Evolutionary conservation across 2,888 invertebrate species (phyloP).

Genomic region (Euplexia lucipara): DNA sequence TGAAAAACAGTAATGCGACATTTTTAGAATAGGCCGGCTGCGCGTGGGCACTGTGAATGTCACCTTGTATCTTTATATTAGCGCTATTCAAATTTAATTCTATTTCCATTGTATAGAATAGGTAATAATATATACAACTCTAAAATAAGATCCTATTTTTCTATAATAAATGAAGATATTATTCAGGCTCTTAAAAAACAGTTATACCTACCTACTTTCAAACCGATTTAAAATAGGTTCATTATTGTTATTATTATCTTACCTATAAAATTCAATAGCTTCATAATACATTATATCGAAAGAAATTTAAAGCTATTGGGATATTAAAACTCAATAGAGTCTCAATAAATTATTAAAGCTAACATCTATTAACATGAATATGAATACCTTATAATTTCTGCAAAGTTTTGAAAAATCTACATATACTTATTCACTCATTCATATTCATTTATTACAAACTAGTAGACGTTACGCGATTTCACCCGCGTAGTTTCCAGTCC

Average conservation of each 20-base stretch:
- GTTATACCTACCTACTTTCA: constrained; percentile 27
- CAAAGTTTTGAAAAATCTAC: not conserved
- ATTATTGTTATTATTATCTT: constrained; percentile 24
- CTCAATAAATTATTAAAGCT: constrained; percentile 6
- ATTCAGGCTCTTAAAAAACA: constrained; percentile 11
- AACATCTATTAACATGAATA: not conserved
- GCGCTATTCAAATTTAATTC: constrained; percentile 20
- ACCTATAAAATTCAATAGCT: constrained; percentile 13
- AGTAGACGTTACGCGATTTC: too few species aligned
- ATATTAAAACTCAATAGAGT: constrained; percentile 12
- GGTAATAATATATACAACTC: not conserved
- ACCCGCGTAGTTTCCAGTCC: too few species aligned
- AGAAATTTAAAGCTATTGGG: not conserved
- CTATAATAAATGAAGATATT: constrained; percentile 26
- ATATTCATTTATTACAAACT: too few species aligned
- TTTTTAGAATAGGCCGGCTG: constrained; percentile 2
- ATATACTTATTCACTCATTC: too few species aligned
- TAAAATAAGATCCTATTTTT: not conserved
- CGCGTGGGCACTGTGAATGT: constrained; percentile 31
- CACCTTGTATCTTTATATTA: constrained; percentile 17
- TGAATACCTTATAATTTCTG: not conserved
- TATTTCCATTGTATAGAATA: not conserved
- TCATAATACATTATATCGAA: not conserved
- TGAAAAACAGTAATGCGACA: constrained; percentile 50
- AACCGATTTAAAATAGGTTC: constrained; percentile 25